These are phyloP conservation scores for Creontiades dilutus DNA, from an alignment of 2,888 invertebrate genomes.

Conservation along the genomic window DNA sequence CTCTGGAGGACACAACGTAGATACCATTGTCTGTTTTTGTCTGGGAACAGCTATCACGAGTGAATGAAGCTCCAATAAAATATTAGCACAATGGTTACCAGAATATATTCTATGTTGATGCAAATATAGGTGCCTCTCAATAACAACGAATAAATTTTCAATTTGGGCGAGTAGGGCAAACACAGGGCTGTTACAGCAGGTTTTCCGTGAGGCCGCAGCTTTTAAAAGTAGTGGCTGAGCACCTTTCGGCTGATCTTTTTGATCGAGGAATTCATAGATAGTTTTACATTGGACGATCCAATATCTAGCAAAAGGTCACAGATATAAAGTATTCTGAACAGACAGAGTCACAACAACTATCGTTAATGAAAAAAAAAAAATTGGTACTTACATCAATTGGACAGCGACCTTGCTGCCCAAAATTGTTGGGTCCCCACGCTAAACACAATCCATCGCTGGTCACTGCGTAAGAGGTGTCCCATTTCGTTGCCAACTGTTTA, in stretches of 20 bases:
- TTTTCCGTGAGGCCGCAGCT: too few relatives aligned
- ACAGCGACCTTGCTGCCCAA: conserved; percentile 86
- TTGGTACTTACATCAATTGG: conserved; percentile 77
- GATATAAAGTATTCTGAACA: too few relatives aligned
- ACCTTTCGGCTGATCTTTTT: too few relatives aligned
- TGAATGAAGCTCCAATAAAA: neutral
- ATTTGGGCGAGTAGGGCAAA: too few relatives aligned
- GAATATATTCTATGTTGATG: neutral
- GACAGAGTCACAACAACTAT: too few relatives aligned
- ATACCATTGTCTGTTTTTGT: neutral
- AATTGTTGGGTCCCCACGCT: conserved; percentile 91
- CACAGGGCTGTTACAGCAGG: too few relatives aligned
- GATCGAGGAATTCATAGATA: too few relatives aligned
- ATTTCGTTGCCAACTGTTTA: conserved; percentile 86
- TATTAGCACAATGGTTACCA: neutral
- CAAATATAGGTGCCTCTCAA: neutral
- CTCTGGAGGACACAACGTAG: conserved; percentile 76
- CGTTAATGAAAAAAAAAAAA: too few relatives aligned
- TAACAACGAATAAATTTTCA: too few relatives aligned
- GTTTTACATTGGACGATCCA: too few relatives aligned
- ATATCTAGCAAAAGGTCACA: too few relatives aligned
- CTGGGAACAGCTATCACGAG: neutral
- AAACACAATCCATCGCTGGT: conserved; percentile 85
- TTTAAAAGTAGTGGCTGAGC: too few relatives aligned
- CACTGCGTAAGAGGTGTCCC: conserved; percentile 89